Evolutionary conservation across 2,888 invertebrate genomes (phyloP), one percentile per base, ranked within the genome.

Genomic region (Calameuta idolon): DNA sequence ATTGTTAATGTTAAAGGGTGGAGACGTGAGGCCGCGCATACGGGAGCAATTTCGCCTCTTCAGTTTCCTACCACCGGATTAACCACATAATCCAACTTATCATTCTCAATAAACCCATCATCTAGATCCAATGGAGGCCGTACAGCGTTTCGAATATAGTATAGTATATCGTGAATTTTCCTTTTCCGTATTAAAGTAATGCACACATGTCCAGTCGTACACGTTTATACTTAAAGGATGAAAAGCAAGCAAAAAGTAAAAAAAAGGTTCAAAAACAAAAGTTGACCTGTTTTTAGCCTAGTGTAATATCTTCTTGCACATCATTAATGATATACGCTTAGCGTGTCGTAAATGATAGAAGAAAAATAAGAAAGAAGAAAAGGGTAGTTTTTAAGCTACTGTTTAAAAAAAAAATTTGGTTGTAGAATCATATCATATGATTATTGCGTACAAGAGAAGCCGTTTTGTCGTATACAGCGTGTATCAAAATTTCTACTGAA

Each of bases 1-100:
- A 83, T 75, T 69, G 15, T 37, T 75, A 15, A 15, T 87, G 85
- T 93, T 93, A 76, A 93, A 97, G 97, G 96, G 96, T 90, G 96
- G 97, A 90, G 98, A 98, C 91, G 98, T 98, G 0, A 94, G 98
- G 81, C 98, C 98, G 3, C 96, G 96, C 92, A 97, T 98, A 85
- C 94, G 97, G 79, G 97, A 98, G 87, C 96, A 96, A 89, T 98
- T 96, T 93, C 96, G 97, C 89, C 94, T 98, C 12, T 97, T 97
- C 92, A 97, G 96, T 89, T 96, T 97, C 90, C 92, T 98, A 86
- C 97, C 97, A 73, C 97, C 97, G 4, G 97, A 96, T 92, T 96
- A 96, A 94, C 82, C 83, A 80, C 85, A 81, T 69, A 76, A 75
- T 82, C 76, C 73, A 78, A 71, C 73, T 80, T 77, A 75, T 79